Base-by-base conservation (phyloP, 2,888 invertebrate species). In the Lochmaea capreae region DNA sequence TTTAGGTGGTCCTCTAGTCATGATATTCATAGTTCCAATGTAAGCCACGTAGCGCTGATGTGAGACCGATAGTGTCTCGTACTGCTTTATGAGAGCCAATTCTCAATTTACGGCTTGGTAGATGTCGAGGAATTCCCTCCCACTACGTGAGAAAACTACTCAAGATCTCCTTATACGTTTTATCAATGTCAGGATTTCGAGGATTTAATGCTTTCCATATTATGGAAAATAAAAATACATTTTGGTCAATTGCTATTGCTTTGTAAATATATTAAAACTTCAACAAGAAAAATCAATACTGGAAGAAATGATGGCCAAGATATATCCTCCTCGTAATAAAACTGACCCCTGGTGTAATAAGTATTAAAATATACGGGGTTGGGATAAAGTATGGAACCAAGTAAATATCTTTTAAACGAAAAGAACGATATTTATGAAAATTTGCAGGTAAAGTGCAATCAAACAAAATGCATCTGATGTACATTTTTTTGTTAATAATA, bases 1-100 rank as follows among this genome's bases (percentile, higher is more conserved):
- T 77, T 73, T 72, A 74, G 72, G 63, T 69, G 67, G 66, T 74
- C 74, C 78, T 70, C 70, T 66, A 67, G 70, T 74, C 76, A 72
- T 76, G 79, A 81, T 81, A 84, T 85, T 83, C 84, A 85, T 83
- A 85, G 84, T 85, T 85, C 81, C 83, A 81, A 86, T 86, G 85
- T 85, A 82, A 82, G 82, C 85, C 86, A 86, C 86, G 86, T 86
- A 86, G 82, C 82, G 83, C 83, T 84, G 85, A 86, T 86, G 84
- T 81, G 84, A 84, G 80, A 80, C 84, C 85, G 86, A 86, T 86
- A 86, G 84, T 86, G 86, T 86, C 86, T 83, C 83, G 83, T 79
- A 83, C 84, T 85, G 85, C 83, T 86, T 86, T 86, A 86, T 86
- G 85, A 83, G 84, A 82, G 81, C 81, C 82, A 79, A 78, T 83